phyloP scores from a whole-genome alignment of 2,797 vertebrate species.

The Rhyacichthys aspro region DNA sequence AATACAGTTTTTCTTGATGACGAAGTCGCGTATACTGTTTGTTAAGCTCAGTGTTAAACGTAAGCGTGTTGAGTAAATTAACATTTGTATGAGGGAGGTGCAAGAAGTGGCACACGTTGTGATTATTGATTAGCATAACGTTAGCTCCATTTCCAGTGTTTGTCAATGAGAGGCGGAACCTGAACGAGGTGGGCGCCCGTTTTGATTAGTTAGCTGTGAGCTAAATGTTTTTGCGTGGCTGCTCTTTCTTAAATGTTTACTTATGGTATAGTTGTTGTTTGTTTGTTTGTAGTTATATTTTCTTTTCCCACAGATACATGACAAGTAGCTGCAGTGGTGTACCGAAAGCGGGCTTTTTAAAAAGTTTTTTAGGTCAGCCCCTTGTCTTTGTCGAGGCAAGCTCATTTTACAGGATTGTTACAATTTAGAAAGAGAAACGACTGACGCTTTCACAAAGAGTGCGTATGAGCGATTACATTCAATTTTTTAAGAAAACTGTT shows the following conservation, averaged over 20 bases:
- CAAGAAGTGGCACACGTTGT: background rate
- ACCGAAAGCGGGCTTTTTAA: background rate
- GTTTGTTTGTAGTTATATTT: background rate
- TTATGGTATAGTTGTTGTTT: background rate
- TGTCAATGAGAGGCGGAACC: conserved; percentile 57
- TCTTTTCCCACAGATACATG: too few relatives aligned
- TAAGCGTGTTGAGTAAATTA: accelerated
- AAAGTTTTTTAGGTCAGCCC: background rate
- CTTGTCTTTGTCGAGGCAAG: background rate
- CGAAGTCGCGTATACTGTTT: accelerated
- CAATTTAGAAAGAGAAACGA: too few relatives aligned
- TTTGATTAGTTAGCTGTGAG: conserved; percentile 17
- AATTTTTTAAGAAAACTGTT: too few relatives aligned
- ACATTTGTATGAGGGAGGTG: accelerated
- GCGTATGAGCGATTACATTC: too few relatives aligned
- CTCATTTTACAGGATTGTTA: background rate
- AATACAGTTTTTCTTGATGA: accelerated
- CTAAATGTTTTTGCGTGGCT: too few relatives aligned
- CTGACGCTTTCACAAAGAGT: too few relatives aligned
- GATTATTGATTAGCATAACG: conserved; percentile 10
- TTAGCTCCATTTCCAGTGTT: conserved; percentile 46
- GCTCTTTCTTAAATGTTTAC: background rate
- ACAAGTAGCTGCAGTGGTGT: background rate
- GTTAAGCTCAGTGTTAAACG: background rate
- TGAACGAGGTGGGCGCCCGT: conserved; percentile 37